Base-by-base conservation (phyloP, 2,113 vertebrate species). In the Nestor notabilis region DNA sequence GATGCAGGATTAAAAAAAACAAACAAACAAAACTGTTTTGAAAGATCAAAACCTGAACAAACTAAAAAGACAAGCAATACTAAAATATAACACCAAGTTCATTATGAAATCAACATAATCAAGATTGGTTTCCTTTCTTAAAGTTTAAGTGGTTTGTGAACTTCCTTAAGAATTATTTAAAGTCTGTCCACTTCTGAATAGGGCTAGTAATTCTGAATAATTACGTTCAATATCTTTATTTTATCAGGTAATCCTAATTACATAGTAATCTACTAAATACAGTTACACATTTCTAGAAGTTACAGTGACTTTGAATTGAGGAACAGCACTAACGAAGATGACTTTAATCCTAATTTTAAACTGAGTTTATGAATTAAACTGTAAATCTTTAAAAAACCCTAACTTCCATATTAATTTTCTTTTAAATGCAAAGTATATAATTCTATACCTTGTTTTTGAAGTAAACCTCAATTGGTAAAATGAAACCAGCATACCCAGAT, bases 401-500 rank as follows among this genome's bases (percentile, higher is more conserved):
- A 9, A 76, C 2, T 71, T 74, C 3, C 17, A n/a, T 4, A 5
- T 18, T 1, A 6, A 4, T 21, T 14, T 15, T 37, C 43, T 90
- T 19, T 72, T 81, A 13, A 83, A 95, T 47, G 21, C 89, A 88
- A 85, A 87, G 12, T 17, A 91, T 35, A 74, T 81, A 13, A 95
- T 93, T 95, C 87, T 85, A 53, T 98, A 99, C 99, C 99, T 99
- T 99, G 96, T 99, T 99, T 98, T 98, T 99, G 98, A 99, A 99
- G 97, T 99, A 99, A 96, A 99, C 99, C 93, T 99, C 99, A 97
- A 99, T 99, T 91, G 98, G 99, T 97, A 99, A 98, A 97, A 99
- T 99, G 94, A 99, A 99, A 96, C 99, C 99, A 97, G 99, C 99
- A 97, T 99, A 99, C 86, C 99, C 99, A 91, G 99, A 99, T 97